A percentile compares a stretch with the other conserved stretches of the same genome.
Conservation (phyloP, 2,888 invertebrate species). For the Drosophila ezoana region DNA sequence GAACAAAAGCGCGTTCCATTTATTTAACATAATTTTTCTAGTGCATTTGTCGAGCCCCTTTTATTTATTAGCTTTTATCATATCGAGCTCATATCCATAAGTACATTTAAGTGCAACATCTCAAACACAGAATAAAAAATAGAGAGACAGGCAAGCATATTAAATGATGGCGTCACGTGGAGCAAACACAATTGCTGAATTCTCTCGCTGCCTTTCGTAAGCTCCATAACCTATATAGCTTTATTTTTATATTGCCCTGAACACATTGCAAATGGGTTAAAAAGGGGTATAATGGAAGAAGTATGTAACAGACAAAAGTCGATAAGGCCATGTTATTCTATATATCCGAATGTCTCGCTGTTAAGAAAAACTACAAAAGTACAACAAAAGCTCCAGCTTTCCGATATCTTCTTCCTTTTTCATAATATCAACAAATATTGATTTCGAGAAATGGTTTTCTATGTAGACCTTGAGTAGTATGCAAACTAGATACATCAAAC, state of each 20-base stretch:
- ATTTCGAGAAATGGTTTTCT: too few relatives aligned
- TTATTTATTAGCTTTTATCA: slow-evolving; percentile 14
- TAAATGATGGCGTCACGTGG: slow-evolving; percentile 61
- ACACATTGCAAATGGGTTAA: too few relatives aligned
- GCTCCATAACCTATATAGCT: neutral
- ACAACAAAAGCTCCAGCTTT: neutral
- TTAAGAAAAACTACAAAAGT: too few relatives aligned
- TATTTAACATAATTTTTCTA: slow-evolving; percentile 34
- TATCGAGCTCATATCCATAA: slow-evolving; percentile 18
- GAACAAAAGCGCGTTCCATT: slow-evolving; percentile 39
- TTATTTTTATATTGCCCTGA: neutral
- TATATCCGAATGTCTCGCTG: neutral
- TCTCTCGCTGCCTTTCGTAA: neutral
- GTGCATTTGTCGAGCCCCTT: slow-evolving; percentile 25
- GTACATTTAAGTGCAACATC: slow-evolving; percentile 5
- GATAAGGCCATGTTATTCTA: neutral
- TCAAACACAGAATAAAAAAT: neutral
- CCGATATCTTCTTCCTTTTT: too few relatives aligned
- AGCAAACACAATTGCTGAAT: slow-evolving; percentile 47
- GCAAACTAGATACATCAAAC: too few relatives aligned
- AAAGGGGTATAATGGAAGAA: too few relatives aligned
- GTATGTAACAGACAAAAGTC: neutral
- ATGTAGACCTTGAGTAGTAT: too few relatives aligned
- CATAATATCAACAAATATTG: too few relatives aligned
- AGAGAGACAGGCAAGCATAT: slow-evolving; percentile 12